A percentile compares a stretch with the other conserved stretches of the same genome.
Evolutionary conservation across 2,113 vertebrate species (phyloP).

Genomic region (Tachysurus fulvidraco): DNA sequence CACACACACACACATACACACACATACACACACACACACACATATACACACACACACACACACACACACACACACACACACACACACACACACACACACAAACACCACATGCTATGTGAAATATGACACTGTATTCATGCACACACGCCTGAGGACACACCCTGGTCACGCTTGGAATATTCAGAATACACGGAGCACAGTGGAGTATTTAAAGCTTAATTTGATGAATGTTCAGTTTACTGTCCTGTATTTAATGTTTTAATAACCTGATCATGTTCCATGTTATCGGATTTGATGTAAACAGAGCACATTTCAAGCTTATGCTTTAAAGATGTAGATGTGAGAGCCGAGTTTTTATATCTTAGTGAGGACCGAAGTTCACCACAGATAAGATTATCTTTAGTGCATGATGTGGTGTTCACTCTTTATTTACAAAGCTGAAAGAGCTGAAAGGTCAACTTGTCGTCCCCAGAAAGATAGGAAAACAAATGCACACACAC

Average conservation of each 20-base stretch:
- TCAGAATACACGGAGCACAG: constrained; percentile 18
- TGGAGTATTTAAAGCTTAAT: background rate
- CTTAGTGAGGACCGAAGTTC: background rate
- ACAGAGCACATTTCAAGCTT: background rate
- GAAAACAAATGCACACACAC: background rate
- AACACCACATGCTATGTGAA: constrained; percentile 29
- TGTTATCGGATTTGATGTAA: no score
- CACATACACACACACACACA: background rate
- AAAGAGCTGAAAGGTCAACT: background rate
- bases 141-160: constrained; percentile 27
- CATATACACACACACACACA: background rate
- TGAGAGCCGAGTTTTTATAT: background rate
- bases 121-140: constrained; percentile 46
- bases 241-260: background rate
- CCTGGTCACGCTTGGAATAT: constrained; percentile 35
- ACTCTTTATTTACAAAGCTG: background rate
- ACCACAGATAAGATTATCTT: background rate
- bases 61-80: background rate
- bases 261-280: background rate
- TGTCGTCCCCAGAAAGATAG: background rate
- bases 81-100: background rate
- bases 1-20: background rate
- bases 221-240: background rate
- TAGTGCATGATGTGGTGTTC: no score
- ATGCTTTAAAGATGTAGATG: background rate